Conservation (phyloP, 2,888 invertebrate genomes). For the Xylocampa areola region DNA sequence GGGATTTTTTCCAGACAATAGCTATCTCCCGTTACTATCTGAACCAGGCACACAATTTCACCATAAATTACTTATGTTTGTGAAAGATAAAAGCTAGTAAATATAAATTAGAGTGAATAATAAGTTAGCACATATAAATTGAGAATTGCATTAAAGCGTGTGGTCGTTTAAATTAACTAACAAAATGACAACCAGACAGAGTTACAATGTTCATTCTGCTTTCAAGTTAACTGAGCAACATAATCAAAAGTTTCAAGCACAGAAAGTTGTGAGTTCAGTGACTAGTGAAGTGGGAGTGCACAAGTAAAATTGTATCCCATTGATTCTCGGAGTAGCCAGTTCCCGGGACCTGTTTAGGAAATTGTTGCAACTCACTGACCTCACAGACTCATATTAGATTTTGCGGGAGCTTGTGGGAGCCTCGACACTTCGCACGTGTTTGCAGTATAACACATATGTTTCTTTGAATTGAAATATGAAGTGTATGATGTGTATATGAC, state of each 20-base stretch:
- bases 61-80: no score
- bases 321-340: slow-evolving; percentile 23
- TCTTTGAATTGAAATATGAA: slow-evolving; percentile 44
- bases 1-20: no score
- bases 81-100: no score
- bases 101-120: no score
- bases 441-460: slow-evolving; percentile 44
- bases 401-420: slow-evolving; percentile 18
- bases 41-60: no score
- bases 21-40: no score
- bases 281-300: slow-evolving; percentile 21
- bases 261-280: slow-evolving; percentile 29
- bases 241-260: slow-evolving; percentile 23
- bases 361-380: slow-evolving; percentile 50
- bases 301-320: slow-evolving; percentile 33
- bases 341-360: slow-evolving; percentile 37
- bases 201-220: no score
- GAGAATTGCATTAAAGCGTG: no score
- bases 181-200: slow-evolving; percentile 3
- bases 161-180: no score
- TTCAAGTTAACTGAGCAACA: slow-evolving; percentile 4
- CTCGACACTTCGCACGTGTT: slow-evolving; percentile 42
- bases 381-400: slow-evolving; percentile 63
- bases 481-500: slow-evolving; percentile 46
- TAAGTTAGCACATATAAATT: no score